Base-by-base conservation (phyloP, 2,797 vertebrate genomes). In the Champsocephalus esox region DNA sequence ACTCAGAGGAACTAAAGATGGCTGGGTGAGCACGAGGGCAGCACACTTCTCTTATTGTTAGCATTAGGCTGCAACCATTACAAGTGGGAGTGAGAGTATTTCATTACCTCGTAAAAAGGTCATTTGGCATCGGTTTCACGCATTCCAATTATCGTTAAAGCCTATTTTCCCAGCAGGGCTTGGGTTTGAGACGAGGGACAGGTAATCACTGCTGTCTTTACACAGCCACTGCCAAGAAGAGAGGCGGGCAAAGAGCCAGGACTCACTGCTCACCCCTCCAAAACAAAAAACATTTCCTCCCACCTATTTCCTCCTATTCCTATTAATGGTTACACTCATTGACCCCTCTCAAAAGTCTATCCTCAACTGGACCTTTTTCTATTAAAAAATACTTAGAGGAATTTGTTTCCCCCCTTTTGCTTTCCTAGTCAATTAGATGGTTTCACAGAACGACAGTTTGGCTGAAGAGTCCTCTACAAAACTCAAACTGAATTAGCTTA, bases 61-160 rank as follows among this genome's bases (percentile, higher is more conserved):
- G 81, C 83, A 84, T 80, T 79, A 81, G 66, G 60, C 67, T 78
- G 71, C 21, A 17, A 14, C 79, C 81, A 83, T 91, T 88, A 87
- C 77, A 88, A 80, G 73, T 85, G 19, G 19, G 19, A 69, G 64
- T 17, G 79, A 85, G 81, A 8, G 58, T 75, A 86, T 84, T 89
- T 91, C 81, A 85, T 85, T 80, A 74, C 56, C 87, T 89, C 82
- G 77, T 93, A 92, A 93, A 92, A 90, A 87, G 66, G 14, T 77
- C 65, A 83, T 88, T 92, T 88, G 84, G 85, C 80, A 79, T 76
- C 3, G 56, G 66, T 69, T 88, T 84, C 73, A 80, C n/a, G 67
- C 68, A 66, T 86, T 75, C 56, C 73, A 80, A 73, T 87, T 79
- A 89, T 64, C 46, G 19, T 82, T 86, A 83, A 76, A 70, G 79